Base-by-base conservation (phyloP, 2,113 vertebrate genomes). In the Circaetus gallicus region DNA sequence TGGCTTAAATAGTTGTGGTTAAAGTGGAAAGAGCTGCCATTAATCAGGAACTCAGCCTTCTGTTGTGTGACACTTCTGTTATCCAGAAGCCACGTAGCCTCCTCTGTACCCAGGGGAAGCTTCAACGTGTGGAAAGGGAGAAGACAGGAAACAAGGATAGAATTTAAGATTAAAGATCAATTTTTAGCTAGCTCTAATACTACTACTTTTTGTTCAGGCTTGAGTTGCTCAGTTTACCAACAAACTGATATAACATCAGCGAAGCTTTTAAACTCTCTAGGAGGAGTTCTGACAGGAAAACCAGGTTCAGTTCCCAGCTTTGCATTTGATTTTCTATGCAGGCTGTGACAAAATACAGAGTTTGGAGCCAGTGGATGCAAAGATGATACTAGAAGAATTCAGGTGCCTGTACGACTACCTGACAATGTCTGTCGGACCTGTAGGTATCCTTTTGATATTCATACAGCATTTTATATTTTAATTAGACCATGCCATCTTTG, bases 391-490 rank as follows among this genome's bases (percentile, higher is more conserved):
- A 89, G 95, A 95, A 93, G 40, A 90, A 74, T 73, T 83, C 67
- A 66, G 32, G 25, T 74, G 69, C 20, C 36, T 89, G 67, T 90
- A 52, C 21, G 69, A 32, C 24, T 36, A 76, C 50, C 55, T 84
- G 86, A 70, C 55, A 63, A 38, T n/a, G 29, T 92, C 79, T 92
- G 34, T 76, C 9, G 5, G 56, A 93, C 36, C 45, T 78, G 59
- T 59, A 71, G 77, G 52, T 89, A 79, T 50, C 4, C 32, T 36
- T 89, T 93, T 96, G 89, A 93, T 82, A 87, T 89, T 84, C 61
- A 71, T 65, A 31, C 47, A 50, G n/a, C 7, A 89, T 81, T 93
- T 96, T 93, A 78, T 87, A 67, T 94, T 93, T 95, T 96, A 95
- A 95, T 89, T 87, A 94, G 89, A 86, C 16, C 11, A 36, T 52